phyloP scores from a whole-genome alignment of 2,797 vertebrate species.

The Amblyraja radiata region DNA sequence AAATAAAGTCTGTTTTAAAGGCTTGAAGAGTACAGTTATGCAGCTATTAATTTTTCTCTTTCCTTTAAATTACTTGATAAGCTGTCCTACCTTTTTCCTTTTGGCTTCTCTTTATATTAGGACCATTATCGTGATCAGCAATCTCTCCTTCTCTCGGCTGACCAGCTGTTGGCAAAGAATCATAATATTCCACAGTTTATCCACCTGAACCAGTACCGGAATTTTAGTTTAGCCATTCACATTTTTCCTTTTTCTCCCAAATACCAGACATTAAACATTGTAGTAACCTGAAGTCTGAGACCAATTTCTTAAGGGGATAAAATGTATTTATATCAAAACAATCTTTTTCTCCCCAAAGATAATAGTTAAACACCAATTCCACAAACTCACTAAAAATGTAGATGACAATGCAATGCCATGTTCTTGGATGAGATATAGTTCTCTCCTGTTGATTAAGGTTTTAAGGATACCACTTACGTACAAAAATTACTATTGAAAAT shows the following conservation, averaged over 20 bases:
- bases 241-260: background rate
- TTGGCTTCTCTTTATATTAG: constrained; percentile 74
- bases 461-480: no score
- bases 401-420: background rate
- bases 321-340: background rate
- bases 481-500: background rate
- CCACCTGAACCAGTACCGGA: background rate
- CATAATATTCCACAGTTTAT: background rate
- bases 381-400: background rate
- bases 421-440: background rate
- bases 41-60: background rate
- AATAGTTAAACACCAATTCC: background rate
- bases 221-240: background rate
- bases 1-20: background rate
- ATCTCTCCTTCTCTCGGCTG: constrained; percentile 69
- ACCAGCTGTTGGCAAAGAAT: constrained; percentile 50
- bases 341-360: background rate
- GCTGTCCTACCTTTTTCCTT: constrained; percentile 74
- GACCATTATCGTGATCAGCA: constrained; percentile 67
- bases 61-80: background rate
- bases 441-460: background rate
- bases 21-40: background rate
- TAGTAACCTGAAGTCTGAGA: background rate
- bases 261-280: background rate
- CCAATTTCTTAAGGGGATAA: background rate